Evolutionary conservation across 2,888 invertebrate genomes (phyloP).

Genomic region (Hofmannophila pseudospretella): DNA sequence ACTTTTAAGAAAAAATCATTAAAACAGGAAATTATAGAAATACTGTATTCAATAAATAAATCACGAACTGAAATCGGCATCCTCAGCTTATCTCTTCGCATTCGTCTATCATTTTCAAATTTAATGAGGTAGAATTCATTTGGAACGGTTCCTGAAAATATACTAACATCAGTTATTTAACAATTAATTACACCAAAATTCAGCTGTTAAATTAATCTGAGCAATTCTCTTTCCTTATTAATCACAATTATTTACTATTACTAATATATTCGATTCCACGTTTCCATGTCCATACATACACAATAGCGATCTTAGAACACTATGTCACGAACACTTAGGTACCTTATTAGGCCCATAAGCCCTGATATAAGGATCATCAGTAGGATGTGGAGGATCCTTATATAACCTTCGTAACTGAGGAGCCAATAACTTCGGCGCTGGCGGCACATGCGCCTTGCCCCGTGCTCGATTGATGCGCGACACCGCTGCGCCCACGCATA

Average conservation of each 20-base stretch:
- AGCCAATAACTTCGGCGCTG: slow-evolving; percentile 78
- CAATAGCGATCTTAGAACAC: too few relatives aligned
- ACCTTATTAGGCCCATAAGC: slow-evolving; percentile 63
- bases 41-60: background rate
- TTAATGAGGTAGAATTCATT: slow-evolving; percentile 41
- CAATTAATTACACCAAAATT: too few relatives aligned
- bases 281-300: too few relatives aligned
- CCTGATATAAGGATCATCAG: slow-evolving; percentile 56
- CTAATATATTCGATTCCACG: too few relatives aligned
- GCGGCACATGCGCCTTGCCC: slow-evolving; percentile 50
- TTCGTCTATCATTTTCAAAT: slow-evolving; percentile 56
- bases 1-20: too few relatives aligned
- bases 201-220: too few relatives aligned
- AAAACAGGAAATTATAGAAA: too few relatives aligned
- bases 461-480: slow-evolving; percentile 43
- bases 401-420: slow-evolving; percentile 81
- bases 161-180: background rate
- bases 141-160: slow-evolving; percentile 42
- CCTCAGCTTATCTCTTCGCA: slow-evolving; percentile 46
- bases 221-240: too few relatives aligned
- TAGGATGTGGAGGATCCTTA: slow-evolving; percentile 65
- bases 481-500: slow-evolving; percentile 46
- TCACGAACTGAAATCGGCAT: background rate
- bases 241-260: too few relatives aligned
- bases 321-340: too few relatives aligned